Evolutionary conservation across 2,113 vertebrate genomes (phyloP), one percentile per base, ranked within the genome.

Genomic region (Malurus cyaneus): DNA sequence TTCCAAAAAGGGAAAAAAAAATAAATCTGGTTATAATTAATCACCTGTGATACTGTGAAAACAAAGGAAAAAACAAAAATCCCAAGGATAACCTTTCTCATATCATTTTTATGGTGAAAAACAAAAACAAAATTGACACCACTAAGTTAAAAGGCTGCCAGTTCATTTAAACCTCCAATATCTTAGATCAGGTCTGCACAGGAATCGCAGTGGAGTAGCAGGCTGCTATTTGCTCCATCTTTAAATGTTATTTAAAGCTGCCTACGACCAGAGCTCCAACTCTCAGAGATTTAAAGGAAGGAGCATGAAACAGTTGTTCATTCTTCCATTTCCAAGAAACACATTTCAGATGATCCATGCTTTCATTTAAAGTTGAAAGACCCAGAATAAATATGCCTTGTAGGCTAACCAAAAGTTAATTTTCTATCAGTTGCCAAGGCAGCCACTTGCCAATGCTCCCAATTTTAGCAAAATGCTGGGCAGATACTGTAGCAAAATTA

Each of bases 331-430:
- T 94, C 91, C 87, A 95, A 85, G 91, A 71, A 96, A 81, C n/a
- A 59, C 72, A 87, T 92, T 96, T 88, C 91, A 65, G 87, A 95
- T 87, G 80, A 93, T 94, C 91, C 80, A 85, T 41, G 61, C 76
- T 93, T 96, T 94, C 91, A 93, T 90, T 94, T 96, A 85, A 94
- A 96, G 91, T 85, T 85, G 92, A 96, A 95, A 96, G 44, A 18
- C 73, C 32, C 57, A 29, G 64, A 91, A 91, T 88, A 93, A 89
- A 92, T 83, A 93, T 6, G 74, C 80, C 79, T 92, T 78, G 77
- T 94, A 92, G 93, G 82, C 83, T 88, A 94, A 95, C 87, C 70
- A 86, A 74, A 94, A 95, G 87, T 88, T 93, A 95, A 87, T 95
- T 90, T 80, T n/a, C 79, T 89, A 66, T 44, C 88, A 83, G 80